Conservation (phyloP, 1,140 invertebrate species). For the Drosophila punjabiensis region DNA sequence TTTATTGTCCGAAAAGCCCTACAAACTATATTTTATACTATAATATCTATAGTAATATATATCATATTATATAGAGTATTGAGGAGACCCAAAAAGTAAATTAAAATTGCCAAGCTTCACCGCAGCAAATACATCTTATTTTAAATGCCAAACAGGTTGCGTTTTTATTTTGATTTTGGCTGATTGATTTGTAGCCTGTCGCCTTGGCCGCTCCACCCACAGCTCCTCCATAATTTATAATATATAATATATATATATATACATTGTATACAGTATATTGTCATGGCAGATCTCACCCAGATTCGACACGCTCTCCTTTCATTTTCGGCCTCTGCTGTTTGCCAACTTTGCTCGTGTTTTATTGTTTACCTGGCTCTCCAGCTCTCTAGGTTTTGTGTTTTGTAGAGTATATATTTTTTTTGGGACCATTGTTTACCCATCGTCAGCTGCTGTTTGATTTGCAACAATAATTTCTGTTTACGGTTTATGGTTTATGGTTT, state of each 20-base stretch:
- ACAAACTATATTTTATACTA: not conserved
- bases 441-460: constrained; percentile 64
- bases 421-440: constrained; percentile 53
- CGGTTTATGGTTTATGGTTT: constrained; percentile 55
- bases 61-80: constrained; percentile 3
- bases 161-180: constrained; percentile 46
- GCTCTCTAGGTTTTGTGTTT: constrained; percentile 5
- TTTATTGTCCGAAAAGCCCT: not conserved
- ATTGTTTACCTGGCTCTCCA: constrained; percentile 41
- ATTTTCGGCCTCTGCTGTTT: constrained; percentile 32
- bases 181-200: constrained; percentile 74
- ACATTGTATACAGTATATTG: not conserved
- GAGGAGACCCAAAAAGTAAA: constrained; percentile 1
- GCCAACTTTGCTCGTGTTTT: constrained; percentile 33
- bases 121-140: constrained; percentile 21
- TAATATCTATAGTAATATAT: too few species aligned
- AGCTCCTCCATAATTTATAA: constrained; percentile 15
- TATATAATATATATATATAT: not conserved
- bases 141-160: constrained; percentile 65
- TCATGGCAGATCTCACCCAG: constrained; percentile 40
- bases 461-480: constrained; percentile 66
- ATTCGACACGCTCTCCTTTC: constrained; percentile 43
- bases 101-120: constrained; percentile 18
- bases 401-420: not conserved
- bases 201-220: constrained; percentile 43